Evolutionary conservation across 2,113 vertebrate species (phyloP).

Genomic region (Lucifuga dentata): DNA sequence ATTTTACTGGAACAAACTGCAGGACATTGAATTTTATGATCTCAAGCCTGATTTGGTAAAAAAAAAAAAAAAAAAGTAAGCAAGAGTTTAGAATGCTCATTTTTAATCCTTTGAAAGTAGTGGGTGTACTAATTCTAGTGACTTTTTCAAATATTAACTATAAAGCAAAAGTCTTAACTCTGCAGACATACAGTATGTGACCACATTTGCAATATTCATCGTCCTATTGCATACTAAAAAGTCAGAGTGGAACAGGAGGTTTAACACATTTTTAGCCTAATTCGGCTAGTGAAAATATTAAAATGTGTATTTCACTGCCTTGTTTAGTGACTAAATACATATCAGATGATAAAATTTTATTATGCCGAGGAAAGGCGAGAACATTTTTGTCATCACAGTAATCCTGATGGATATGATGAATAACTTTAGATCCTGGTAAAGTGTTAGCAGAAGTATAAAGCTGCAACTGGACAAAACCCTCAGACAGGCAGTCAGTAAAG

Average conservation of each 20-base stretch:
- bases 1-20: conserved; percentile 12
- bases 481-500: no score
- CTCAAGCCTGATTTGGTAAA: neutral
- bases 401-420: neutral
- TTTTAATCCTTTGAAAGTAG: conserved; percentile 9
- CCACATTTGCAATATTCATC: conserved; percentile 9
- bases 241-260: neutral
- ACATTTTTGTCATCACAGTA: neutral
- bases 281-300: neutral
- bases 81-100: neutral
- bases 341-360: neutral
- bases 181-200: neutral
- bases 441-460: no score
- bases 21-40: conserved; percentile 16
- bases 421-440: no score
- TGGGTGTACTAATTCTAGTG: conserved; percentile 19
- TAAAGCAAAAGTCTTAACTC: neutral
- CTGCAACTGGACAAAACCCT: no score
- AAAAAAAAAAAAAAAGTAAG: neutral
- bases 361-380: no score
- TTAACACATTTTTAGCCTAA: neutral
- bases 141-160: neutral
- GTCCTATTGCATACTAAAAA: conserved; percentile 17
- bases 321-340: neutral
- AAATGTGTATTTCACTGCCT: neutral